Conservation (phyloP, 2,888 invertebrate genomes). For the Pollenia labialis region DNA sequence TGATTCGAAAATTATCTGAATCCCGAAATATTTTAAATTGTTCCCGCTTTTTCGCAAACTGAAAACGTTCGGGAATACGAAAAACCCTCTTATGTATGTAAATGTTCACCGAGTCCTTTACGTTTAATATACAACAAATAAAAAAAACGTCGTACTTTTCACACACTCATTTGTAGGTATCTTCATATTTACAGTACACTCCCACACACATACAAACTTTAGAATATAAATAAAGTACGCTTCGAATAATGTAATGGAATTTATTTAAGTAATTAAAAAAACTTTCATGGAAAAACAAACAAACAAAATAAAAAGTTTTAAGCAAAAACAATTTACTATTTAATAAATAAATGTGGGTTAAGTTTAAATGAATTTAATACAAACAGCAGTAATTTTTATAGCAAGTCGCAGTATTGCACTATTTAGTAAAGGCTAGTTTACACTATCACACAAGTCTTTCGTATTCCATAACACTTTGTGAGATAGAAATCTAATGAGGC, state of each 20-base stretch:
- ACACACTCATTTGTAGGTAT: neutral
- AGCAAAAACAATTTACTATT: constrained; percentile 55
- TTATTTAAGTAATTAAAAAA: constrained; percentile 67
- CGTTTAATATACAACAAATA: constrained; percentile 39
- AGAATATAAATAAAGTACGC: constrained; percentile 19
- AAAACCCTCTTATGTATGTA: constrained; percentile 5
- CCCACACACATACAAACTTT: neutral
- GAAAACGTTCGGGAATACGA: too few relatives aligned
- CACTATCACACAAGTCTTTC: too few relatives aligned
- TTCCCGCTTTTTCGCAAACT: too few relatives aligned
- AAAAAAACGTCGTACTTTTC: constrained; percentile 1
- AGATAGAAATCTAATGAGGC: too few relatives aligned
- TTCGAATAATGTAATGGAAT: constrained; percentile 59
- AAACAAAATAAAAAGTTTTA: constrained; percentile 2
- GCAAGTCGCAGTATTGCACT: neutral
- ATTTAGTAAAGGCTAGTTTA: neutral
- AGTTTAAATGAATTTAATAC: constrained; percentile 24
- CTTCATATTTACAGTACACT: neutral
- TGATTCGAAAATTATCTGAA: too few relatives aligned
- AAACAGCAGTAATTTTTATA: neutral
- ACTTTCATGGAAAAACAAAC: constrained; percentile 30
- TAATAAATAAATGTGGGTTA: constrained; percentile 58
- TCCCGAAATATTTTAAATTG: too few relatives aligned
- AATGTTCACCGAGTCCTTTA: constrained; percentile 46
- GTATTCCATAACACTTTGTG: too few relatives aligned